These are phyloP conservation scores for Heliocidaris erythrogramma DNA, from an alignment of 35 echinoderm and acorn worm species.

Conservation along the genomic window DNA sequence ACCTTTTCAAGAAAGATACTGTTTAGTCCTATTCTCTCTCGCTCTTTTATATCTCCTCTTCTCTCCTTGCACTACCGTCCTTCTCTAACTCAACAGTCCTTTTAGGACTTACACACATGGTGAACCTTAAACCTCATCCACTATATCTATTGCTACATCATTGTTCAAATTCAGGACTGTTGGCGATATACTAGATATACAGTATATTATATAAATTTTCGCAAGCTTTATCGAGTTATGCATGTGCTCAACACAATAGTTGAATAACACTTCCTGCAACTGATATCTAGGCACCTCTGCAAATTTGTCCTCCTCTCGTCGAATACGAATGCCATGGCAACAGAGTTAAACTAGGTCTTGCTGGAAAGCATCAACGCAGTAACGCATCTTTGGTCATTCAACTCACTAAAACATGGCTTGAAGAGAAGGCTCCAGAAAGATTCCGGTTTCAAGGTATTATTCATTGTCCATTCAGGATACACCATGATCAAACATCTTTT, in stretches of 20 bases:
- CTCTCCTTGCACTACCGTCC: too few species aligned
- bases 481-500: too few species aligned
- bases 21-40: too few species aligned
- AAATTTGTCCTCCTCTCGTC: slow-evolving; percentile 52
- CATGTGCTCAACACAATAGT: background rate
- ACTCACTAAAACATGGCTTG: slow-evolving; percentile 74
- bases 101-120: too few species aligned
- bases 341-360: slow-evolving; percentile 74
- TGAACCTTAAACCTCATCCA: too few species aligned
- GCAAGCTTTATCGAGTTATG: background rate
- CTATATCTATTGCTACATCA: too few species aligned
- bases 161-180: too few species aligned
- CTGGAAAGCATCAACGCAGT: slow-evolving; percentile 76
- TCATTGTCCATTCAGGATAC: background rate
- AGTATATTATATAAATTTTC: too few species aligned
- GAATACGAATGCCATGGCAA: slow-evolving; percentile 66
- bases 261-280: background rate
- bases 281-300: slow-evolving; percentile 22
- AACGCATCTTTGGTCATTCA: slow-evolving; percentile 93
- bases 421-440: slow-evolving; percentile 49
- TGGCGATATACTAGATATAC: too few species aligned
- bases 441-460: slow-evolving; percentile 7
- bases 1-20: too few species aligned
- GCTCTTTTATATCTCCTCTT: too few species aligned
- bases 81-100: too few species aligned